Evolutionary conservation across 2,113 vertebrate species (phyloP).

Genomic region (mouse (Mus musculus)): GRCm39 chr12:108404501-108405000

Average conservation of each 20-base stretch:
- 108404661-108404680: neutral
- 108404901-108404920: neutral
- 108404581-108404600: neutral
- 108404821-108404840: neutral
- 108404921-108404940: too few relatives aligned
- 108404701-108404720: neutral
- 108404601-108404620: neutral
- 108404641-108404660: neutral
- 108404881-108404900: neutral
- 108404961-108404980: neutral
- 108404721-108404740: accelerated
- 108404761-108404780: neutral
- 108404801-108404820: neutral
- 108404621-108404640: neutral
- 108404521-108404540: neutral
- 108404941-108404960: neutral
- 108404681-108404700: neutral
- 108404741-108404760: neutral
- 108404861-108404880: too few relatives aligned
- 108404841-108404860: neutral
- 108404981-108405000: accelerated
- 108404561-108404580: too few relatives aligned
- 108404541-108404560: neutral
- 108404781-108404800: neutral
- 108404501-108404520: neutral